A percentile compares a stretch with the other conserved stretches of the same genome.
These are phyloP conservation scores for Campoplex capitator DNA, from an alignment of 2,888 invertebrate species.

Conservation along the genomic window DNA sequence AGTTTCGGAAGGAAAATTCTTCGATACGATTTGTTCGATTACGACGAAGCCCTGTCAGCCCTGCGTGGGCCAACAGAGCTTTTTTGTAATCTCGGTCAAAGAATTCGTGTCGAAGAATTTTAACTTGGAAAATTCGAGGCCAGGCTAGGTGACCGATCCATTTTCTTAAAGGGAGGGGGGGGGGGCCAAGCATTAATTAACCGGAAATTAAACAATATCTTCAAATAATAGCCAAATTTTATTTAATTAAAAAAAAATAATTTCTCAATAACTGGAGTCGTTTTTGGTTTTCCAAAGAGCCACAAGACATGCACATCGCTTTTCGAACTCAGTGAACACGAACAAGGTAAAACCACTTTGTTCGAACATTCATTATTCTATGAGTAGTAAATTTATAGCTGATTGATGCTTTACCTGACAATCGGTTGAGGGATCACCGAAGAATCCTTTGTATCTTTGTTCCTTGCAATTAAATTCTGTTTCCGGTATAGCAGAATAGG, in stretches of 20 bases:
- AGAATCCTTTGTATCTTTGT: conserved; percentile 95
- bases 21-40: too few species aligned
- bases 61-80: too few species aligned
- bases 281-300: too few species aligned
- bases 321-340: neutral
- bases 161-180: too few species aligned
- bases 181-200: neutral
- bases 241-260: neutral
- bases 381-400: neutral
- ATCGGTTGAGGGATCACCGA: conserved; percentile 94
- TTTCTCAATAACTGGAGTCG: too few species aligned
- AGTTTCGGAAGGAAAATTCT: too few species aligned
- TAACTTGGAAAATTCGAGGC: too few species aligned
- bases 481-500: conserved; percentile 90
- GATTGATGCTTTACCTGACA: conserved; percentile 88
- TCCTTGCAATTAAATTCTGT: conserved; percentile 93
- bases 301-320: too few species aligned
- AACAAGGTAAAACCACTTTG: neutral
- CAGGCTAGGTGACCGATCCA: too few species aligned
- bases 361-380: neutral
- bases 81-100: too few species aligned
- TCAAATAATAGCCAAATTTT: neutral
- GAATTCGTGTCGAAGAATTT: too few species aligned
- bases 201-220: neutral
- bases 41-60: too few species aligned